These are phyloP conservation scores for Plodia interpunctella DNA, from an alignment of 1,140 invertebrate genomes.

Conservation along the genomic window DNA sequence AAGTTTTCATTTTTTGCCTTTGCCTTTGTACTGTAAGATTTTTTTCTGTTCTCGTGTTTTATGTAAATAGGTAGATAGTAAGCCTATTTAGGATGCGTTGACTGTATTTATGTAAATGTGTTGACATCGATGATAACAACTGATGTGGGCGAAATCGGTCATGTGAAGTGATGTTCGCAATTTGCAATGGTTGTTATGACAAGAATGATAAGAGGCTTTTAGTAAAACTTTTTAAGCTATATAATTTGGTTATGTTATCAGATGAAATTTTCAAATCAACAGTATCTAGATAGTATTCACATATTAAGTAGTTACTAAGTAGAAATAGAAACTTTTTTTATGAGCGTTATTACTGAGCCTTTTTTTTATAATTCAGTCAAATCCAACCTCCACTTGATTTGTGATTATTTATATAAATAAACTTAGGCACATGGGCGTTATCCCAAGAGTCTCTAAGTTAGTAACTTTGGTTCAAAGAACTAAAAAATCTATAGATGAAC, in stretches of 20 bases:
- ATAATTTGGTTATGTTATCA: neutral
- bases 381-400: too few relatives aligned
- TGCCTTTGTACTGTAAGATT: slow-evolving; percentile 15
- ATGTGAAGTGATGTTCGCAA: slow-evolving; percentile 55
- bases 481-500: too few relatives aligned
- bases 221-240: slow-evolving; percentile 10
- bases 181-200: slow-evolving; percentile 53
- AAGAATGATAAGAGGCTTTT: slow-evolving; percentile 35
- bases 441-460: too few relatives aligned
- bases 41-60: slow-evolving; percentile 22
- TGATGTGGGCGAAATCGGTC: slow-evolving; percentile 56
- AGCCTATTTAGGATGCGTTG: slow-evolving; percentile 35
- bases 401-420: too few relatives aligned
- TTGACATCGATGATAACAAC: slow-evolving; percentile 52
- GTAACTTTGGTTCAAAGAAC: too few relatives aligned
- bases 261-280: neutral
- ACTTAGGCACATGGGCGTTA: too few relatives aligned
- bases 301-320: too few relatives aligned
- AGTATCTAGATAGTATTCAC: too few relatives aligned
- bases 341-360: too few relatives aligned
- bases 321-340: too few relatives aligned
- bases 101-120: slow-evolving; percentile 33
- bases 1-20: slow-evolving; percentile 25
- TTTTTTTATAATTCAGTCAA: too few relatives aligned
- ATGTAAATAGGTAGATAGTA: slow-evolving; percentile 37